Conservation (phyloP, 1,140 invertebrate genomes). For the Caenorhabditis inopinata region DNA sequence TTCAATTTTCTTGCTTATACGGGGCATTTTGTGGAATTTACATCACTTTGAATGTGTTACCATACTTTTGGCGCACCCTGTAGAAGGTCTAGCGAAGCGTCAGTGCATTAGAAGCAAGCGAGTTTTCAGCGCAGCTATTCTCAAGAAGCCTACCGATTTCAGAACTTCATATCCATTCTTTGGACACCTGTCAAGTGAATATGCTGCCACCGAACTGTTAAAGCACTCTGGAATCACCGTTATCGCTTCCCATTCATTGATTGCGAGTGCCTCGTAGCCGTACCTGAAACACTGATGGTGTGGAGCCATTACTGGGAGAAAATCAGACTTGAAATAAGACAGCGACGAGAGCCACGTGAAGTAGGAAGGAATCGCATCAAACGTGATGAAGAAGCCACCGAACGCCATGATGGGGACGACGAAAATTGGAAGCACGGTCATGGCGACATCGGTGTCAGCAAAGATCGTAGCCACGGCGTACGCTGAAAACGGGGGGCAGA, state of each 20-base stretch:
- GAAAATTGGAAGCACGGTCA: conserved; percentile 84
- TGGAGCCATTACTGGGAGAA: background rate
- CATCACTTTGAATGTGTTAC: no score
- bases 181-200: background rate
- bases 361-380: conserved; percentile 80
- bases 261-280: conserved; percentile 83
- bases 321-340: conserved; percentile 80
- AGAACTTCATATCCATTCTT: conserved; percentile 32
- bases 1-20: no score
- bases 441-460: conserved; percentile 78
- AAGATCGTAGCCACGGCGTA: conserved; percentile 85
- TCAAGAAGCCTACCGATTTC: background rate
- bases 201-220: background rate
- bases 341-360: conserved; percentile 86
- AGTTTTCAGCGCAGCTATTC: no score
- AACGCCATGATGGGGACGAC: conserved; percentile 88
- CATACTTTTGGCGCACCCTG: no score
- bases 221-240: conserved; percentile 50
- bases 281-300: conserved; percentile 70
- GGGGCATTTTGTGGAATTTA: no score
- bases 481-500: conserved; percentile 70
- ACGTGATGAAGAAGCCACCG: conserved; percentile 89
- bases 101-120: no score
- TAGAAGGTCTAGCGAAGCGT: no score
- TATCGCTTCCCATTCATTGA: conserved; percentile 80